These are phyloP conservation scores for Ctenodactylus gundi DNA, from an alignment of 2,113 vertebrate genomes.

Conservation along the genomic window DNA sequence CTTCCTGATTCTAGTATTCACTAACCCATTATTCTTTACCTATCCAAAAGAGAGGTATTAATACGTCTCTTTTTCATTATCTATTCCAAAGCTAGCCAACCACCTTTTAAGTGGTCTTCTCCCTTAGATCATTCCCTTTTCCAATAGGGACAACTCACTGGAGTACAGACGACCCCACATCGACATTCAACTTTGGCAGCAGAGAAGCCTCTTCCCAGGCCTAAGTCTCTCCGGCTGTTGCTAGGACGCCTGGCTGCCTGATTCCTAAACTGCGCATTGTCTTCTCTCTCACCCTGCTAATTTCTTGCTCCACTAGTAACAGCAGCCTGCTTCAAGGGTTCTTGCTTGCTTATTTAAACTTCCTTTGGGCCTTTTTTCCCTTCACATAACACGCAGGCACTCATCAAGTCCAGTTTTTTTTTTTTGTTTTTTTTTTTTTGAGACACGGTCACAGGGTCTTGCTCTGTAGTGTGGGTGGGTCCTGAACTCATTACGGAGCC, in stretches of 20 bases:
- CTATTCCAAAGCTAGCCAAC: neutral
- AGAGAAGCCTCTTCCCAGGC: neutral
- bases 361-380: neutral
- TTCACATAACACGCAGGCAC: neutral
- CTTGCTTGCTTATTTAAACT: neutral
- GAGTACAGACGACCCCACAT: neutral
- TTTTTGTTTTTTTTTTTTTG: too few species aligned
- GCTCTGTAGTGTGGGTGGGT: too few species aligned
- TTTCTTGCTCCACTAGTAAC: neutral
- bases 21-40: neutral
- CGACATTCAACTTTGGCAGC: neutral
- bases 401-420: too few species aligned
- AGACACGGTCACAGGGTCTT: too few species aligned
- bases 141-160: neutral
- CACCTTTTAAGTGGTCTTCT: neutral
- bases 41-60: neutral
- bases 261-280: neutral
- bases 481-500: too few species aligned
- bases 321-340: neutral
- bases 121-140: neutral
- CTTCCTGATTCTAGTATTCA: slow-evolving; percentile 21
- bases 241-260: neutral
- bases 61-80: neutral
- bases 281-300: neutral
- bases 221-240: neutral